phyloP scores from a whole-genome alignment of 1,140 invertebrate species.

The Caerostris darwini region DNA sequence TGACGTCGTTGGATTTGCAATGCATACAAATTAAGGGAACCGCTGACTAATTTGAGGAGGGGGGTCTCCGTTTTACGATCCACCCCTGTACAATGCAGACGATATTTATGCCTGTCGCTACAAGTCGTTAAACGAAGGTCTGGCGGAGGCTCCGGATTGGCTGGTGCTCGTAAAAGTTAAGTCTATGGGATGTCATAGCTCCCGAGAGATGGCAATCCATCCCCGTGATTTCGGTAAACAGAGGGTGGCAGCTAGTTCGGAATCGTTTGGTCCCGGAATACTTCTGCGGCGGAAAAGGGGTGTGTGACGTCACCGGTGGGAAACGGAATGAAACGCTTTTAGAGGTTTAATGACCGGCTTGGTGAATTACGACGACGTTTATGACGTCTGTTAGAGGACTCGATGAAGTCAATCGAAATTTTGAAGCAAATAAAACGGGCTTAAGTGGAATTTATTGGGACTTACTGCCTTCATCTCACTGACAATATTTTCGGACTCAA shows the following conservation, averaged over 20 bases:
- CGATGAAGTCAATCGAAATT: constrained; percentile 14
- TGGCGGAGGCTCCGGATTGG: constrained; percentile 50
- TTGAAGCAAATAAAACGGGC: background rate
- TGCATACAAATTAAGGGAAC: constrained; percentile 66
- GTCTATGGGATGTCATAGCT: constrained; percentile 12
- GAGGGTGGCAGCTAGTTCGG: background rate
- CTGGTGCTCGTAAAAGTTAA: constrained; percentile 57
- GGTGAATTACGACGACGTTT: constrained; percentile 54
- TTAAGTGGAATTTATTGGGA: constrained; percentile 10
- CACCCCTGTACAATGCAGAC: constrained; percentile 38
- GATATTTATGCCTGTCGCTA: constrained; percentile 68
- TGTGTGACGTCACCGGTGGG: background rate
- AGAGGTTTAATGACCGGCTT: constrained; percentile 22
- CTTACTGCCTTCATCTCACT: background rate
- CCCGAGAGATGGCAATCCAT: constrained; percentile 61
- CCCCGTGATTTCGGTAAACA: constrained; percentile 48
- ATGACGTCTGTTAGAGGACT: constrained; percentile 20
- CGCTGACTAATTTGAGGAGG: constrained; percentile 6
- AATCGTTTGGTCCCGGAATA: background rate
- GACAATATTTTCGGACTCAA: background rate
- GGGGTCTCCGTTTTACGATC: constrained; percentile 46
- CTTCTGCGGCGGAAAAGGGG: background rate
- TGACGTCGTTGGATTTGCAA: constrained; percentile 47
- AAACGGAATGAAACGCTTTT: constrained; percentile 48
- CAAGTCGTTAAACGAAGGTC: constrained; percentile 57